These are phyloP conservation scores for Mantis religiosa DNA, from an alignment of 2,888 invertebrate species.

Conservation along the genomic window DNA sequence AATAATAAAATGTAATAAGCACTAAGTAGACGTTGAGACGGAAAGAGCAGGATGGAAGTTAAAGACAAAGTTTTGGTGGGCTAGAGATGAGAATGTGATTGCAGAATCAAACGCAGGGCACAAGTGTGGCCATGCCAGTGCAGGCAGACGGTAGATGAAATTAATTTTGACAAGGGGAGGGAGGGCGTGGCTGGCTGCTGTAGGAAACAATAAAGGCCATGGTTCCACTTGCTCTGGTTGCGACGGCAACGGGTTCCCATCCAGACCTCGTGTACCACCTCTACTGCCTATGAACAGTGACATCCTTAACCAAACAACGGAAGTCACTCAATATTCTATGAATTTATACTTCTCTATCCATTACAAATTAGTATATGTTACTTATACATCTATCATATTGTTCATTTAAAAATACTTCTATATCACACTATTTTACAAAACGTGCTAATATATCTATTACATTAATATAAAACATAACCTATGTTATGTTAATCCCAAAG, in stretches of 20 bases:
- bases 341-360: too few relatives aligned
- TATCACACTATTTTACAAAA: too few relatives aligned
- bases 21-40: background rate
- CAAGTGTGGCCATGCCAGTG: background rate
- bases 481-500: too few relatives aligned
- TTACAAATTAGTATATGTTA: too few relatives aligned
- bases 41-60: background rate
- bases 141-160: background rate
- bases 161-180: constrained; percentile 15
- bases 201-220: constrained; percentile 14
- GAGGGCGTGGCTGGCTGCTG: background rate
- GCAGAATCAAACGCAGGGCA: background rate
- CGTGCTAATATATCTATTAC: too few relatives aligned
- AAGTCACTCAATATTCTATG: too few relatives aligned
- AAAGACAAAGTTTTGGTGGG: background rate
- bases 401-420: too few relatives aligned
- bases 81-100: background rate
- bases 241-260: constrained; percentile 12
- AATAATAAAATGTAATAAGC: background rate
- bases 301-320: too few relatives aligned
- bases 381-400: too few relatives aligned
- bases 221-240: constrained; percentile 4
- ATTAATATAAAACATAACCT: too few relatives aligned
- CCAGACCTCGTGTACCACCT: background rate
- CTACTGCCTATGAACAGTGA: background rate